Percentiles rank a stretch among this genome's conserved stretches.
Evolutionary conservation across 2,797 vertebrate genomes (phyloP).

Genomic region (Hyperoplus lanceolatus): DNA sequence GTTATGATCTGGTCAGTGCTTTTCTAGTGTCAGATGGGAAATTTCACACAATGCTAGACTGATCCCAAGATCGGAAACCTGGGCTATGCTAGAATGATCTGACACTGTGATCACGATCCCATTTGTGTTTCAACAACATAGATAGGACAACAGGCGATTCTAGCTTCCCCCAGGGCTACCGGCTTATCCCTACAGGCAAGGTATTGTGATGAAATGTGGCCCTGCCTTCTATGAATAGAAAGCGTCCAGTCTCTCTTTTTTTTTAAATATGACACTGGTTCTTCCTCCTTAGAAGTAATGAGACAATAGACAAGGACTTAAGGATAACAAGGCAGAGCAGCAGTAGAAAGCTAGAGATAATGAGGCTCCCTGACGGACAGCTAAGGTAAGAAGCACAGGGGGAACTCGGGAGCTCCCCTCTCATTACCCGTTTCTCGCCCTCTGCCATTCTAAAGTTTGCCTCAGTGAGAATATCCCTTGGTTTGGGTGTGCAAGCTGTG

Average conservation of each 20-base stretch:
- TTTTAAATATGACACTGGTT: constrained; percentile 62
- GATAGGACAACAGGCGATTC: constrained; percentile 39
- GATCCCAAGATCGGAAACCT: constrained; percentile 33
- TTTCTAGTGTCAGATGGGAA: constrained; percentile 39
- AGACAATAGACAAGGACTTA: constrained; percentile 72
- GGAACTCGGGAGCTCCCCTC: constrained; percentile 59
- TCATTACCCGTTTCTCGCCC: constrained; percentile 68
- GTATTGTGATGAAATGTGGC: constrained; percentile 31
- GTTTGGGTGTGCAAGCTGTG: constrained; percentile 33
- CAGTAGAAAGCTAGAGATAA: constrained; percentile 71
- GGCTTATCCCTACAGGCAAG: constrained; percentile 50
- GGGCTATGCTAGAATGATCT: constrained; percentile 28
- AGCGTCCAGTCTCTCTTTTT: constrained; percentile 19
- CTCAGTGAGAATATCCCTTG: constrained; percentile 34
- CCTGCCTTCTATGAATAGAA: constrained; percentile 62
- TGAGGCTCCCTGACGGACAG: constrained; percentile 74
- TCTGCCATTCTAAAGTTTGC: constrained; percentile 47
- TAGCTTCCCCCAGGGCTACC: neutral
- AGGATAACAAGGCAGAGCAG: constrained; percentile 74
- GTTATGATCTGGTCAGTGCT: constrained; percentile 34
- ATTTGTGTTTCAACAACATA: constrained; percentile 34
- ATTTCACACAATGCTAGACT: constrained; percentile 14
- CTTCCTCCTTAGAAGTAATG: constrained; percentile 65
- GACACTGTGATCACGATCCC: constrained; percentile 40
- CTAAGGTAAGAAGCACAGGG: constrained; percentile 48